phyloP scores from a whole-genome alignment of 2,113 vertebrate species.

The Myotis davidii region DNA sequence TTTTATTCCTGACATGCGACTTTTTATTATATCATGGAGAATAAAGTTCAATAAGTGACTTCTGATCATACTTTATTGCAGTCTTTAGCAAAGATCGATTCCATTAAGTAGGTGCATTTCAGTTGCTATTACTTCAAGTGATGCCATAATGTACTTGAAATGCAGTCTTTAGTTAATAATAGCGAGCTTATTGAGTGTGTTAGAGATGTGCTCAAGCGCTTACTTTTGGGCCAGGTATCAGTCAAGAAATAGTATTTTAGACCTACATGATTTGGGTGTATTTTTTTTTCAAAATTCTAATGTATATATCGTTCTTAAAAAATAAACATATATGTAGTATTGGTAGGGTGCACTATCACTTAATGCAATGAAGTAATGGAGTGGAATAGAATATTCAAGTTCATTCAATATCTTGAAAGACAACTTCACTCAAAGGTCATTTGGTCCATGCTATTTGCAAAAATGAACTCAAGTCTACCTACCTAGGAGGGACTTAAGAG shows the following conservation, averaged over 20 bases:
- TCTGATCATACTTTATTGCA: conserved; percentile 78
- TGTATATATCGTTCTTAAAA: neutral
- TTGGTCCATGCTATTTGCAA: neutral
- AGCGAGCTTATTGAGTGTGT: conserved; percentile 68
- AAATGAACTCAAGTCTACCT: neutral
- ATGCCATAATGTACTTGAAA: conserved; percentile 77
- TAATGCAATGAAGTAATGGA: neutral
- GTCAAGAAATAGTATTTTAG: conserved; percentile 51
- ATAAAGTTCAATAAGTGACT: conserved; percentile 78
- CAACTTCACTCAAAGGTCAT: neutral
- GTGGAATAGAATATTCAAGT: neutral
- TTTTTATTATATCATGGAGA: conserved; percentile 79
- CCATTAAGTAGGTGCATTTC: conserved; percentile 81
- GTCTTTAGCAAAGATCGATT: conserved; percentile 76
- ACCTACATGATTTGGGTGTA: neutral
- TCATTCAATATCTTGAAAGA: neutral
- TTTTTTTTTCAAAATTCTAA: neutral
- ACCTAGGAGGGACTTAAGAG: neutral
- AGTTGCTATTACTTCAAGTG: conserved; percentile 81
- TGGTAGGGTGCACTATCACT: neutral
- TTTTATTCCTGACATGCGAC: conserved; percentile 75
- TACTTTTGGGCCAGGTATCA: conserved; percentile 47
- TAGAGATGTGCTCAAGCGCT: conserved; percentile 63
- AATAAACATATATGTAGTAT: accelerated
- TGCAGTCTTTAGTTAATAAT: conserved; percentile 78